Conservation (phyloP, 2,888 invertebrate genomes). For the Pheosia gnoma region DNA sequence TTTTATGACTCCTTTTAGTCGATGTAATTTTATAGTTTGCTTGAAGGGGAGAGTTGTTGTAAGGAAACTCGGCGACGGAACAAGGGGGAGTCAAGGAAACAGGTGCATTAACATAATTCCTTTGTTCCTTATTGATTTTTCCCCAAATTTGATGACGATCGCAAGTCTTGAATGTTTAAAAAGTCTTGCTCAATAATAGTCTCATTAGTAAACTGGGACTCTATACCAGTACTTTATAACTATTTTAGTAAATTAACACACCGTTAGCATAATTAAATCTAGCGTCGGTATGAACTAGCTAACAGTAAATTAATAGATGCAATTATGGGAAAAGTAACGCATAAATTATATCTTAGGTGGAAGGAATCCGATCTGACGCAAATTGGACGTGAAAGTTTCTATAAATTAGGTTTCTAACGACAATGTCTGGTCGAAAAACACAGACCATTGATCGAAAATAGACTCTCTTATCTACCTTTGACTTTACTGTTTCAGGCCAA, state of each 20-base stretch:
- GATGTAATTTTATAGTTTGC: slow-evolving; percentile 35
- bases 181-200: no score
- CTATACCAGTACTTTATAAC: no score
- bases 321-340: slow-evolving; percentile 3
- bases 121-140: slow-evolving; percentile 31
- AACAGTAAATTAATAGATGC: background rate
- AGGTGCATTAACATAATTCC: slow-evolving; percentile 41
- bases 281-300: background rate
- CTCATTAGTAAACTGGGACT: no score
- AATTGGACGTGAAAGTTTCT: slow-evolving; percentile 25
- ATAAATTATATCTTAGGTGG: slow-evolving; percentile 1
- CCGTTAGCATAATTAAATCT: background rate
- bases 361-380: slow-evolving; percentile 2
- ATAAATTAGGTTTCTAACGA: slow-evolving; percentile 20
- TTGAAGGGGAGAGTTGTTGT: slow-evolving; percentile 30
- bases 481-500: slow-evolving; percentile 23
- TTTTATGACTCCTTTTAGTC: slow-evolving; percentile 1
- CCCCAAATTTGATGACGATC: background rate
- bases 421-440: slow-evolving; percentile 16
- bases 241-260: no score
- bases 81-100: slow-evolving; percentile 34
- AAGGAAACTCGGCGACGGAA: slow-evolving; percentile 31
- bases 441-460: slow-evolving; percentile 16
- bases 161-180: background rate
- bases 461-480: slow-evolving; percentile 19